A percentile compares a stretch with the other conserved stretches of the same genome.
phyloP scores from a whole-genome alignment of 2,113 vertebrate genomes.

The Cyprinus carpio region DNA sequence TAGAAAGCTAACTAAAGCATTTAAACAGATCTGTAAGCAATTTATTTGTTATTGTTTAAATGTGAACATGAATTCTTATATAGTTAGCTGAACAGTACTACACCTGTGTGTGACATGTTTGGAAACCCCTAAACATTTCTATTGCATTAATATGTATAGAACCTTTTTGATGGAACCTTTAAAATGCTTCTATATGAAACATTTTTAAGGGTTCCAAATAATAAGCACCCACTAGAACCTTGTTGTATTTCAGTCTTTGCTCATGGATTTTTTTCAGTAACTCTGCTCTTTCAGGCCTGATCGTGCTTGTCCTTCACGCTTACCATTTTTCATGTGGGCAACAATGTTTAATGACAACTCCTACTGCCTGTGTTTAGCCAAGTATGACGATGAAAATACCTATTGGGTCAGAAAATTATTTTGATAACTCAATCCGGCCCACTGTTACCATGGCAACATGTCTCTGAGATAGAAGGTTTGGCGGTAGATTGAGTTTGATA shows the following conservation, averaged over 20 bases:
- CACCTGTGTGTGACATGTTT: no score
- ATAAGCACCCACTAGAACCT: not conserved
- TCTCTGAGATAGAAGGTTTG: conserved; percentile 39
- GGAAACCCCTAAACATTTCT: no score
- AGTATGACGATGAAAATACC: conserved; percentile 25
- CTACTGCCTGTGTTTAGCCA: conserved; percentile 2
- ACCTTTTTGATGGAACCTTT: no score
- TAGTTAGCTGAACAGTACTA: no score
- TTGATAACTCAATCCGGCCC: conserved; percentile 39
- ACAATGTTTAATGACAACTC: not conserved
- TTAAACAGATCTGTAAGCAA: no score
- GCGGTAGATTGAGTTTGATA: conserved; percentile 36
- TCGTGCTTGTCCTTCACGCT: not conserved
- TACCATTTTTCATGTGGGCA: not conserved
- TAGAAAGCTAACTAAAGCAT: no score
- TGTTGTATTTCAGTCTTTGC: not conserved
- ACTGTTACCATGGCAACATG: conserved; percentile 55
- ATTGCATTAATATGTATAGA: no score
- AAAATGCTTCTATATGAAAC: not conserved
- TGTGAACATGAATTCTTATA: no score
- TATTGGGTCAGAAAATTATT: conserved; percentile 41
- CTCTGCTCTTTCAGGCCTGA: no score
- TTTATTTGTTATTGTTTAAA: no score
- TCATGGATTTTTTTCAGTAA: no score
- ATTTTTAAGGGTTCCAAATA: not conserved